A percentile compares a stretch with the other conserved stretches of the same genome.
Conservation (phyloP, 2,113 vertebrate species). For the Lates calcarifer region DNA sequence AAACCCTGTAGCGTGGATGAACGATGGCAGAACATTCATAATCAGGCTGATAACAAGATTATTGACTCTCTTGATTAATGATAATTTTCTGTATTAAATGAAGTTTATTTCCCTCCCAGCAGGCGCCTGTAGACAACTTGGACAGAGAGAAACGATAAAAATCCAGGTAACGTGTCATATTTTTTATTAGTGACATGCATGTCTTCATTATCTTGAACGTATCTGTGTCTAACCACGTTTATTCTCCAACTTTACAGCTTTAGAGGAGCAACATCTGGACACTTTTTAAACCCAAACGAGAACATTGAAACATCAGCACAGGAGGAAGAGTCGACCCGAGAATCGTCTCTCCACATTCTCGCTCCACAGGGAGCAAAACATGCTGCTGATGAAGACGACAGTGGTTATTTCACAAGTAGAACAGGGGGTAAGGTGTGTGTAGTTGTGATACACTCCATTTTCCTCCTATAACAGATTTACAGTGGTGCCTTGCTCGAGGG, state of each 20-base stretch:
- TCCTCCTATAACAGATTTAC: neutral
- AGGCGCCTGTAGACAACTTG: slow-evolving; percentile 48
- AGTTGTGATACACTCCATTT: neutral
- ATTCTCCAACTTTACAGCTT: neutral
- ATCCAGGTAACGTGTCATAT: slow-evolving; percentile 39
- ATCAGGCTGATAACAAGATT: neutral
- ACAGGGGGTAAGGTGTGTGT: neutral
- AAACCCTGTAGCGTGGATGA: neutral
- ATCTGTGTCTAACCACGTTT: neutral
- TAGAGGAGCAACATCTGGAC: slow-evolving; percentile 38
- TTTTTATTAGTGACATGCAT: rapidly evolving
- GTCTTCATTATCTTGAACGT: neutral
- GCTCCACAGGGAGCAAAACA: neutral
- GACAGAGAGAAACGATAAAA: slow-evolving; percentile 58
- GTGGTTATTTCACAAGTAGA: slow-evolving; percentile 27
- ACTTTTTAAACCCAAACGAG: slow-evolving; percentile 27
- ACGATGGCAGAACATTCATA: neutral
- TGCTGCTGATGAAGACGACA: neutral
- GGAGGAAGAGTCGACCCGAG: neutral
- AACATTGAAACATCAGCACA: slow-evolving; percentile 13
- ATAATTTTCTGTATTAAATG: slow-evolving; percentile 2
- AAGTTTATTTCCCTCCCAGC: neutral
- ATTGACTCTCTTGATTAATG: neutral
- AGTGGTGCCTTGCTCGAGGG: slow-evolving; percentile 46
- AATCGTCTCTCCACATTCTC: neutral